Base-by-base conservation (phyloP, 1,140 invertebrate genomes). In the Lasioglossum albipes region DNA sequence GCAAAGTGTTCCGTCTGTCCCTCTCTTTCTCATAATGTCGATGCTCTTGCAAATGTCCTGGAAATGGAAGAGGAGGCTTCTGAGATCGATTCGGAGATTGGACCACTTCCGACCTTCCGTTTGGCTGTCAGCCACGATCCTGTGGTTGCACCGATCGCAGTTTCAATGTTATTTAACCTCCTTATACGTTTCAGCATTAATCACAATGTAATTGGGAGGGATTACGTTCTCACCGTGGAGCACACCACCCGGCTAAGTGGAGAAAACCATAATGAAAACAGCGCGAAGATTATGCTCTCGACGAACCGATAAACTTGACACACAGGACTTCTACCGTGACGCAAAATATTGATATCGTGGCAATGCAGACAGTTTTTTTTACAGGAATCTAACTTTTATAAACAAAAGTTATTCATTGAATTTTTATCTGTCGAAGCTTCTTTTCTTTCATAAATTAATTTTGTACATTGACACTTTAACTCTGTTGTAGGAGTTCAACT, bases 41-140 rank as follows among this genome's bases (percentile, higher is more conserved):
- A 59, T 73, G 64, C 73, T 80, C 59, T 87, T 84, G 81, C 83
- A 87, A 88, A 87, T 87, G 87, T 85, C 74, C 79, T 89, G 85
- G 87, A 88, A 87, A 87, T 88, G 85, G 78, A 87, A 88, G 84
- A 88, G 77, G 73, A 87, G 82, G 83, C 80, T 85, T 76, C 72
- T 82, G 76, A 86, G 79, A 88, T 88, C 87, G 87, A 85, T 86
- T 87, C 83, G 83, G 87, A 87, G 83, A 89, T 89, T 89, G 87
- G 74, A 83, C 87, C 75, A 83, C 76, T 87, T 83, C 81, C 86
- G 77, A 81, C 75, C 72, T 83, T 73, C 71, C 77, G 80, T 85
- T 89, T 87, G 87, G 81, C 81, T 85, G 81, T 78, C 52, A 49
- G 83, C 87, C 83, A 87, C 66, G 62, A 82, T 89, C 78, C 71